Percentiles rank a stretch among this genome's conserved stretches.
Evolutionary conservation across 2,113 vertebrate species (phyloP).

Genomic region (Paradisaea rubra): DNA sequence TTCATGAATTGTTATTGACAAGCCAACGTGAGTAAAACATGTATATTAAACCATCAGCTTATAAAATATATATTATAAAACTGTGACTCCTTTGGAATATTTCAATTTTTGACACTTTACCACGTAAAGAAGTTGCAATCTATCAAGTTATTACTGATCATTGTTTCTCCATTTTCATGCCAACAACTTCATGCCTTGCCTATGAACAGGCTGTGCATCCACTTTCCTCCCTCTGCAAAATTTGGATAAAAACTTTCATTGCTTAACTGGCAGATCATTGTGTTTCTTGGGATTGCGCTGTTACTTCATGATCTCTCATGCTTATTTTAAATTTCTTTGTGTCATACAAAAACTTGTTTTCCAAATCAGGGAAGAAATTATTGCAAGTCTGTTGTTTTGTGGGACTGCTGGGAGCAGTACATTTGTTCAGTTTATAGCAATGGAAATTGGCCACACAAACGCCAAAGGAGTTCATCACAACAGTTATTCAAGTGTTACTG

Average conservation of each 20-base stretch:
- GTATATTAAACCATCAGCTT: not conserved
- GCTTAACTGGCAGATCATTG: not conserved
- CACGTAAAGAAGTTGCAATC: not conserved
- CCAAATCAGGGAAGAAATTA: not conserved
- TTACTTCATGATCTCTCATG: not conserved
- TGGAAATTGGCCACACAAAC: not conserved
- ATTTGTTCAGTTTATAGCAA: not conserved
- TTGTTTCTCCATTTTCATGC: not conserved
- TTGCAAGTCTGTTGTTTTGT: not conserved
- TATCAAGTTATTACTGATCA: not conserved
- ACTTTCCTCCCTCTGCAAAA: not conserved
- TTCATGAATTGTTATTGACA: not conserved
- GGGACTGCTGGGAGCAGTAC: not conserved
- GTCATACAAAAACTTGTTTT: not conserved
- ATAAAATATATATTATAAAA: not conserved
- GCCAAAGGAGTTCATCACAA: not conserved
- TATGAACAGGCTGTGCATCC: not conserved
- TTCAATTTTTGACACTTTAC: not conserved
- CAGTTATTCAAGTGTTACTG: not conserved
- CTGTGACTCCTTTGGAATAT: not conserved
- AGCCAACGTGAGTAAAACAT: not conserved
- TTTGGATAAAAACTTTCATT: not conserved
- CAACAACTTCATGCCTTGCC: not conserved
- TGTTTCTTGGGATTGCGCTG: not conserved
- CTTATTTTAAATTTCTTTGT: not conserved